Conservation (phyloP, 64 coral and sea anemone species). For the Porites australiensis region DNA sequence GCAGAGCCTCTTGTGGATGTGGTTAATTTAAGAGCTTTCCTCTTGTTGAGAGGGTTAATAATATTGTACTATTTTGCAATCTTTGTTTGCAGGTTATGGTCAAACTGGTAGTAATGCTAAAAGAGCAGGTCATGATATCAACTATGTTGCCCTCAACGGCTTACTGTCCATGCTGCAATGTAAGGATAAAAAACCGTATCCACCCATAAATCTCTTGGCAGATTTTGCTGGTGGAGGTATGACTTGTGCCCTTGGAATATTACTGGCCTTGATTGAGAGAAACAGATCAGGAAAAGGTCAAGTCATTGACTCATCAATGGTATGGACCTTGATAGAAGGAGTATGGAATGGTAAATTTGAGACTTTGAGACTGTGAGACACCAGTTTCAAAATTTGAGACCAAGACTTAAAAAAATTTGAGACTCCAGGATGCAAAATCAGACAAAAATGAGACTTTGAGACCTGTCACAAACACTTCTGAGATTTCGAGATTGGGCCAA, state of each 20-base stretch:
- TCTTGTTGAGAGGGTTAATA: no score
- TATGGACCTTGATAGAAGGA: background rate
- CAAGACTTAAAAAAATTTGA: no score
- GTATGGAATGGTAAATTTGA: no score
- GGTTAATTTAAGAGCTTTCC: no score
- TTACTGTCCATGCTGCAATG: slow-evolving; percentile 86
- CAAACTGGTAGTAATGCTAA: slow-evolving; percentile 71
- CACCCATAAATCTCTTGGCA: slow-evolving; percentile 89
- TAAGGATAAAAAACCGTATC: slow-evolving; percentile 74
- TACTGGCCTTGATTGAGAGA: slow-evolving; percentile 94
- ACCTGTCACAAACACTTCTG: no score
- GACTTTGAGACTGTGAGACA: no score
- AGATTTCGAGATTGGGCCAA: no score
- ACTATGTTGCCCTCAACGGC: slow-evolving; percentile 86
- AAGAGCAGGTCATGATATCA: slow-evolving; percentile 93
- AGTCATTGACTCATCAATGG: slow-evolving; percentile 96
- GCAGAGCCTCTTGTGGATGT: no score
- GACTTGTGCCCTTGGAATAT: slow-evolving; percentile 87
- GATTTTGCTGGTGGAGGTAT: slow-evolving; percentile 97
- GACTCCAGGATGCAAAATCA: no score
- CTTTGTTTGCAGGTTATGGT: slow-evolving; percentile 75
- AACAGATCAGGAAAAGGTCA: slow-evolving; percentile 93
- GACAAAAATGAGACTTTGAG: no score
- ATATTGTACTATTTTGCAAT: background rate
- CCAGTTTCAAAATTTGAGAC: no score